Evolutionary conservation across 2,113 vertebrate species (phyloP), one percentile per base, ranked within the genome.

Genomic region (Brienomyrus longianalis): DNA sequence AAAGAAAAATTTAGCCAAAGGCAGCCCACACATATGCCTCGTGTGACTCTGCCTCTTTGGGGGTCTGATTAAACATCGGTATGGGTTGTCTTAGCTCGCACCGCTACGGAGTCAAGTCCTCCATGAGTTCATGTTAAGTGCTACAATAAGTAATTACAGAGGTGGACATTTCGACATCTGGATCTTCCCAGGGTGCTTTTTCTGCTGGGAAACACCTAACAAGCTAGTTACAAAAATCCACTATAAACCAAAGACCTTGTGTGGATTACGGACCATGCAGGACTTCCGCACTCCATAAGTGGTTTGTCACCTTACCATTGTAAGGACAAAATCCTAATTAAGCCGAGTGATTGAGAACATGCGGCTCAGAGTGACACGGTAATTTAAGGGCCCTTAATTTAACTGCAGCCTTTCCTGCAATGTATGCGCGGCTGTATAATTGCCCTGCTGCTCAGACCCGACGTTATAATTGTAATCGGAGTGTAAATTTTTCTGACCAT

Each of bases 261-360:
- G 15, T 17, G 19, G 19, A 35, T 59, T 66, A 45, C n/a, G 39
- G 21, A n/a, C 21, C 62, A 88, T 45, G 50, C 45, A 51, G 51
- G 70, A 13, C 39, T 77, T 51, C 1, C 23, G 43, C 23, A 89
- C 51, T 23, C 54, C 62, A 15, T 45, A 27, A 35, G 89, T 10
- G 56, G 62, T 66, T 43, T 50, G 56, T 86, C 45, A 51, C 52
- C 15, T 51, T 80, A 31, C 48, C 17, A 52, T 39, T 89, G 48
- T 51, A 80, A 70, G 56, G 52, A 85, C 39, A 23, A 89, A 43
- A 45, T 83, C 39, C 50, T 83, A 84, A 91, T 90, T 89, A 86
- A 84, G 89, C 27, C 2, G n/a, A 90, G 87, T 86, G 90, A 91
- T 50, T 62, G 89, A 83, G n/a, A 88, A 87, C 23, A 43, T 59